Conservation (phyloP, 1,140 invertebrate genomes). For the Chrysopa pallens region DNA sequence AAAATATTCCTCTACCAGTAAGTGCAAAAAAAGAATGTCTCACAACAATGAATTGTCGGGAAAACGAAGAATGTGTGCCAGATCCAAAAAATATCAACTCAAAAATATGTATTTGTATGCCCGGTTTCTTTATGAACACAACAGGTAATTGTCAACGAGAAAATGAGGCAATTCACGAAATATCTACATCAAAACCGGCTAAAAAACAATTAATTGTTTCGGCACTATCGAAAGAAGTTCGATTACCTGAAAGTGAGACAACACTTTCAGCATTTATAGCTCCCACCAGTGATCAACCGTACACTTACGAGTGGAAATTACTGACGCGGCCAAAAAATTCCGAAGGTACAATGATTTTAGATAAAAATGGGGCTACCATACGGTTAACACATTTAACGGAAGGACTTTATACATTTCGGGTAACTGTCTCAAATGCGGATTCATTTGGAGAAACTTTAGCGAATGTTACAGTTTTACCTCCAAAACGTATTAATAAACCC, state of each 20-base stretch:
- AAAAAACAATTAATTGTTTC: conserved; percentile 55
- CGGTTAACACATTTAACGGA: conserved; percentile 60
- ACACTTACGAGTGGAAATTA: conserved; percentile 78
- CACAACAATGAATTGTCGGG: conserved; percentile 29
- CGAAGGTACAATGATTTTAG: conserved; percentile 65
- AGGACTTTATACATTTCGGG: conserved; percentile 72
- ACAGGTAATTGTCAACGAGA: conserved; percentile 24
- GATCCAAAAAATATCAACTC: conserved; percentile 26
- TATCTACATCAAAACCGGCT: conserved; percentile 20
- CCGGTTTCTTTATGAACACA: conserved; percentile 32
- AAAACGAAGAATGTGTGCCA: conserved; percentile 45
- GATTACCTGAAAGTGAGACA: conserved; percentile 55
- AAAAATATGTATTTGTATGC: conserved; percentile 49
- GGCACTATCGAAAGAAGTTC: conserved; percentile 52
- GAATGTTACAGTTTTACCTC: conserved; percentile 82
- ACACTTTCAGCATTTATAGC: conserved; percentile 56
- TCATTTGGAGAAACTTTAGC: conserved; percentile 70
- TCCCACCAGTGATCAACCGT: conserved; percentile 30
- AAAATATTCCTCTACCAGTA: conserved; percentile 5
- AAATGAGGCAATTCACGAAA: conserved; percentile 12
- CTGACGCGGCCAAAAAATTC: conserved; percentile 51
- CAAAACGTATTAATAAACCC: conserved; percentile 66
- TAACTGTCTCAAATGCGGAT: conserved; percentile 49
- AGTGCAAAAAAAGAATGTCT: conserved; percentile 28
- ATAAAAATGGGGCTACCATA: conserved; percentile 64